Base-by-base conservation (phyloP, 2,888 invertebrate species). In the Meghimatium bilineatum region DNA sequence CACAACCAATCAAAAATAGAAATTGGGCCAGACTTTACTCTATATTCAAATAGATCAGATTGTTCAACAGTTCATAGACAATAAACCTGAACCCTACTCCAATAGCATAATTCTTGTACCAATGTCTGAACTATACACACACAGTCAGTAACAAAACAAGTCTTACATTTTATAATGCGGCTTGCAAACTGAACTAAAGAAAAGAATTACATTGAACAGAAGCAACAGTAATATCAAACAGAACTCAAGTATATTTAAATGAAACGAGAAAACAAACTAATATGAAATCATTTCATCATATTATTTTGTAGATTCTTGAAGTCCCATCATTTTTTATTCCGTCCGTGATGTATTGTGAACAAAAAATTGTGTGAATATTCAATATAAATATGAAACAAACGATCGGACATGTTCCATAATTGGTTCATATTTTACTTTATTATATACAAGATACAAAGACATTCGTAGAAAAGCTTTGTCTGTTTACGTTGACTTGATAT, bases 11-110 rank as follows among this genome's bases (percentile, higher is more conserved):
- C 38, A 44, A 38, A 23, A 72, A 44, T 44, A 23, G 29, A 72
- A 72, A 72, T 44, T 38, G n/a, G 49, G 38, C 26, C 29, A 72
- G 29, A 12, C 36, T 44, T 72, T 72, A 49, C 49, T 72, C 72
- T n/a, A 26, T 72, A 49, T 49, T 72, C 72, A 69, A 69, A 20
- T 36, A 69, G 26, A n/a, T 63, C 23, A 56, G 23, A 20, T 23
- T 56, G 2, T n/a, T n/a, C 20, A 14, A 56, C 6, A 14, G 17
- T 56, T 56, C 23, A 20, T 23, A 20, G 23, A 12, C 56, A 56
- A 56, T 12, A 3, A 20, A 20, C 23, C 20, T 56, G 56, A 20
- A 56, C 23, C 8, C 56, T 14, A 56, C 56, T n/a, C n/a, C 8
- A 56, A 56, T 17, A 20, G 3, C 56, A 14, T 14, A 23, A 23